Conservation (phyloP, 2,113 vertebrate genomes). For the Myotis brandtii region DNA sequence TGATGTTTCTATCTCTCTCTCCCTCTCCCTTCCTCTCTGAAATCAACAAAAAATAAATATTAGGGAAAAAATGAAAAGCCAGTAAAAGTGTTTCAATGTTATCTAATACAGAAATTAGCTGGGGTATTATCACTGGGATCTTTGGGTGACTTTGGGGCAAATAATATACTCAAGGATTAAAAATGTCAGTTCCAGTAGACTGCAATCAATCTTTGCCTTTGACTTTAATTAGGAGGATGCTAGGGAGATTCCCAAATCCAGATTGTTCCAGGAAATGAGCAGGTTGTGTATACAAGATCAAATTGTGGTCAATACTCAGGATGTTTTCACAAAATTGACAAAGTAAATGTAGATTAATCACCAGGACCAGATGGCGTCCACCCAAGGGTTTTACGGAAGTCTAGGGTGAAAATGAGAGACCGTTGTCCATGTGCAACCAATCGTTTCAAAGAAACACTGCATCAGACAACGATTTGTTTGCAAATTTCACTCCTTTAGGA, state of each 20-base stretch:
- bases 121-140: background rate
- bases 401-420: background rate
- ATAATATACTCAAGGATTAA: background rate
- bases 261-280: conserved; percentile 55
- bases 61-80: background rate
- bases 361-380: conserved; percentile 63
- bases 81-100: background rate
- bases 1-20: background rate
- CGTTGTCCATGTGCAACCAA: conserved; percentile 37
- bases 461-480: conserved; percentile 8
- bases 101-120: background rate
- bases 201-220: background rate
- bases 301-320: conserved; percentile 65
- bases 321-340: conserved; percentile 54
- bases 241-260: conserved; percentile 10
- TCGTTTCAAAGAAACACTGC: conserved; percentile 51
- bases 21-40: too few species aligned
- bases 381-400: conserved; percentile 48
- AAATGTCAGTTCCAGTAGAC: background rate
- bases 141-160: background rate
- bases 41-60: too few species aligned
- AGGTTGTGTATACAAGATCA: conserved; percentile 65
- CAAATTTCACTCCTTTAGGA: conserved; percentile 53
- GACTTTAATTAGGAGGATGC: conserved; percentile 46
- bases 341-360: conserved; percentile 72